Evolutionary conservation across 2,113 vertebrate species (phyloP).

Genomic region (Bos taurus): DNA sequence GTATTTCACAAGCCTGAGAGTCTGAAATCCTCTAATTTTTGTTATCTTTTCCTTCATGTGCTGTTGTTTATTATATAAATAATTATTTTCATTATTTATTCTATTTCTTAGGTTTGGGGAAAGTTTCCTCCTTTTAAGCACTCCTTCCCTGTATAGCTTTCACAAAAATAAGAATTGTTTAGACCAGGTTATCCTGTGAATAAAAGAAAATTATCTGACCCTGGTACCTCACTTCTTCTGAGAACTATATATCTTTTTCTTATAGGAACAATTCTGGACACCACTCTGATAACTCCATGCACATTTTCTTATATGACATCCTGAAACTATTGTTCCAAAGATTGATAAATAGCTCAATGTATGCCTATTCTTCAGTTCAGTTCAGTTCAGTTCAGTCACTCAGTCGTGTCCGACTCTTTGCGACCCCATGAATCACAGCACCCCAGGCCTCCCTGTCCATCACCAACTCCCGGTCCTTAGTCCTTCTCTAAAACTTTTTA

Average conservation of each 20-base stretch:
- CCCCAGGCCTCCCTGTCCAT: too few species aligned
- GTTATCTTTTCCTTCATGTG: background rate
- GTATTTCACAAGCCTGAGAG: background rate
- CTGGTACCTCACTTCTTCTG: background rate
- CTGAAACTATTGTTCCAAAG: background rate
- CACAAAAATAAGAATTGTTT: background rate
- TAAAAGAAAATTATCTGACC: background rate
- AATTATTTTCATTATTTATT: background rate
- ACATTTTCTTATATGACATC: background rate
- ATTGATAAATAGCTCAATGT: background rate
- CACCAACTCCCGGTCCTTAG: background rate
- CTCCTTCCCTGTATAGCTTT: background rate
- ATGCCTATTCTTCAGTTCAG: background rate
- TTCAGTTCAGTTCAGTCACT: too few species aligned
- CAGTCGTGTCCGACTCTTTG: too few species aligned
- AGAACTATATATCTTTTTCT: background rate
- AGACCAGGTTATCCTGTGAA: background rate
- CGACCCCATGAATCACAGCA: too few species aligned
- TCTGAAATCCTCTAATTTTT: background rate
- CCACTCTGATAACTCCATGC: background rate
- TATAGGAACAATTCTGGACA: background rate
- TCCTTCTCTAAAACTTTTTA: background rate
- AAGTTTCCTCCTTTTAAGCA: background rate
- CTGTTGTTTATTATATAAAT: background rate
- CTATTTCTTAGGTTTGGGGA: background rate